A percentile compares a stretch with the other conserved stretches of the same genome.
phyloP scores from a whole-genome alignment of 2,113 vertebrate species.

The Thunnus maccoyii region DNA sequence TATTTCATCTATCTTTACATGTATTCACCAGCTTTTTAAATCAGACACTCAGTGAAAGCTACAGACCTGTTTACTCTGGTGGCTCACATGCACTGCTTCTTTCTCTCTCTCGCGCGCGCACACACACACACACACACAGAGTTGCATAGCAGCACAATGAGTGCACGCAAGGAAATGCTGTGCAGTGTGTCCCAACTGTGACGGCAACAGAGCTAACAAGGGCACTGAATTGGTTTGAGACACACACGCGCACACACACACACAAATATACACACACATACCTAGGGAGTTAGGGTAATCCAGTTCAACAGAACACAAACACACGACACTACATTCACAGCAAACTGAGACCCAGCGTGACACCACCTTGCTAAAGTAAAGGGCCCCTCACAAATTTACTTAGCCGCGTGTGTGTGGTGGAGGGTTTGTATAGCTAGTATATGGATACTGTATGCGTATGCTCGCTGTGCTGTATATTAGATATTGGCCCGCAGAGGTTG shows the following conservation, averaged over 20 bases:
- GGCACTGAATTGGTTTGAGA: constrained; percentile 54
- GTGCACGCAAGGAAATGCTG: constrained; percentile 51
- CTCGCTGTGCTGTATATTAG: neutral
- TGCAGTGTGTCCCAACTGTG: constrained; percentile 53
- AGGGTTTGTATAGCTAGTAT: constrained; percentile 1
- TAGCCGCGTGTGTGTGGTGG: constrained; percentile 13
- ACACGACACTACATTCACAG: constrained; percentile 51
- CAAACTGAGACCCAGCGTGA: constrained; percentile 67
- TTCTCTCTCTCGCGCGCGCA: neutral
- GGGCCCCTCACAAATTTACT: constrained; percentile 47
- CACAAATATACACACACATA: constrained; percentile 14
- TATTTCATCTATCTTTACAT: neutral
- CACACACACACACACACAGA: constrained; percentile 17
- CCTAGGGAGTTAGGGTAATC: constrained; percentile 50
- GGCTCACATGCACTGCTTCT: neutral
- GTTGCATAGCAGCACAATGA: constrained; percentile 57
- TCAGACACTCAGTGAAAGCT: constrained; percentile 26
- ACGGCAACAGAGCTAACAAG: constrained; percentile 58
- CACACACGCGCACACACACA: neutral
- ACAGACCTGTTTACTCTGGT: constrained; percentile 37
- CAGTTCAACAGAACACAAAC: constrained; percentile 51
- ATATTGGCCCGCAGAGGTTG: neutral
- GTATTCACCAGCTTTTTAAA: constrained; percentile 17
- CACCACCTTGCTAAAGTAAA: constrained; percentile 67
- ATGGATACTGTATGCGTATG: neutral